Base-by-base conservation (phyloP, 53 echinoderm and acorn worm species). In the Astropecten irregularis region DNA sequence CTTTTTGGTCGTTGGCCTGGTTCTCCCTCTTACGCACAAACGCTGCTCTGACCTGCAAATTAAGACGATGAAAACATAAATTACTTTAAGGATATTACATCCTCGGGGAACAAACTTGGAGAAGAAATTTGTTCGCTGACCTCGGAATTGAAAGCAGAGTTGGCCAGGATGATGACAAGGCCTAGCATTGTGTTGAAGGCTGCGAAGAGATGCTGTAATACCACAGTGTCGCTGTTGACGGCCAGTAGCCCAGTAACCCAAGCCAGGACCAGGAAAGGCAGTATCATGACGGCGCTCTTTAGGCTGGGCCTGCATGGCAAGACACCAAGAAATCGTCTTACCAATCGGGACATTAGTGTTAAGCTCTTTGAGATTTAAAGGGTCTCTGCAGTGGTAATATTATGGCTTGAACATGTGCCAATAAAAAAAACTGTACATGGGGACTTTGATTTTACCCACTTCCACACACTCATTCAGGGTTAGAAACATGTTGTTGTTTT, bases 131-230 rank as follows among this genome's bases (percentile, higher is more conserved):
- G 5, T 18, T 37, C 26, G 15, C 74, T 22, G 0, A 91, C 92
- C 92, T 92, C 92, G 0, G 92, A 88, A 32, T 92, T 92, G 68
- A 92, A 77, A 36, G 65, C 46, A 16, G 87, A 87, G 19, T 92
- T 76, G 66, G 85, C 79, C 50, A 88, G 16, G 48, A 92, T 88
- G 37, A 92, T 68, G 73, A 92, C 88, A 1, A 92, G 42, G 6
- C 92, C 92, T 48, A 88, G 92, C 34, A 92, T 71, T 3, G 92
- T 84, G 88, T 92, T 92, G 44, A 71, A 85, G 52, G 88, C 58
- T 46, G 88, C 70, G 88, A 92, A 92, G 47, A 92, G 68, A 38
- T 92, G 88, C 88, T 92, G 92, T 50, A 92, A 92, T 32, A 67
- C 46, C 15, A 88, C 30, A 13, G 88, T 76, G 63, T 61, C 70